Base-by-base conservation (phyloP, 2,888 invertebrate species). In the Stomorhina lunata region DNA sequence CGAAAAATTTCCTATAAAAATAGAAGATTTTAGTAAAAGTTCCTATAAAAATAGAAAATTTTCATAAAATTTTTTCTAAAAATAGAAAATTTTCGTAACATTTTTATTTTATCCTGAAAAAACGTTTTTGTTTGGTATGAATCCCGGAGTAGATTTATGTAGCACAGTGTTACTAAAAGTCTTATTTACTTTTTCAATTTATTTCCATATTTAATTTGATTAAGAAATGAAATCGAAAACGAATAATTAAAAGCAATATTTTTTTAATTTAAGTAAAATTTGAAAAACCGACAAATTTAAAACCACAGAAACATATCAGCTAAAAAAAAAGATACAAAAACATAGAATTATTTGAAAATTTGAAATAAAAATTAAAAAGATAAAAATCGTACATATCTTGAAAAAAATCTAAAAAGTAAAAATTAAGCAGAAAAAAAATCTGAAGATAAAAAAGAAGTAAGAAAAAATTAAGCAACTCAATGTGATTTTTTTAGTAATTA, bases 401-500 rank as follows among this genome's bases (percentile, higher is more conserved):
- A 20, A 66, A 68, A 61, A 63, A 43, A 34, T n/a, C 45, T 79
- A 48, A 55, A 61, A 72, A 73, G 20, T 6, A 40, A 61, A 22
- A 53, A 10, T 40, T 32, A 37, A 40, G 9, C 53, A 20, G 15
- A 22, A 25, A 1, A 9, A 20, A 32, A 0, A 40, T n/a, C n/a
- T n/a, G 12, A 53, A 37, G 29, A 4, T n/a, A 7, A 72, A 72
- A 69, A 40, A 57, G 57, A 72, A 45, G n/a, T 27, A 76, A 43
- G 72, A 76, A 81, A 81, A 85, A 72, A 77, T 87, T 88, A 89
- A 89, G 90, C 87, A 90, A 89, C 89, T 89, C 87, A 89, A 89
- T 89, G 90, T 90, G 88, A 89, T 90, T 89, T 89, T 84, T 88
- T 85, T 89, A 89, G 86, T 71, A 66, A 68, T 81, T 89, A 90